Evolutionary conservation across 2,113 vertebrate genomes (phyloP).

Genomic region (Rhinogobius similis): DNA sequence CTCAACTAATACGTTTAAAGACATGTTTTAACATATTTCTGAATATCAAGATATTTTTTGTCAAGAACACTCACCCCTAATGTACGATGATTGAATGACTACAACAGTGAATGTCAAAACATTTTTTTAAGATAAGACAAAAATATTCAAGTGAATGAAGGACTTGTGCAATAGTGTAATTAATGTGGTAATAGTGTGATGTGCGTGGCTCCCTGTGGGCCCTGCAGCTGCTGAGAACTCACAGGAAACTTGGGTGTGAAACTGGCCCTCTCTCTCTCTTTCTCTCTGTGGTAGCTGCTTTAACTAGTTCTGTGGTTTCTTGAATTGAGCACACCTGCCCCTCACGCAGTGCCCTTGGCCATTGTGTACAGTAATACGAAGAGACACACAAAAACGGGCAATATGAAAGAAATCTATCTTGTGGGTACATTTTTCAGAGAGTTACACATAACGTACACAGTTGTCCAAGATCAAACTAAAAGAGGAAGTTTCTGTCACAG

Average conservation of each 20-base stretch:
- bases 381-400: neutral
- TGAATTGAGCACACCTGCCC: conserved; percentile 63
- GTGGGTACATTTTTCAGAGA: neutral
- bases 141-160: neutral
- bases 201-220: conserved; percentile 11
- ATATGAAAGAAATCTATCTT: neutral
- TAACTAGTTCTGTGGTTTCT: conserved; percentile 72
- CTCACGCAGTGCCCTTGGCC: conserved; percentile 33
- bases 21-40: too few relatives aligned
- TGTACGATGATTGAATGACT: neutral
- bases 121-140: neutral
- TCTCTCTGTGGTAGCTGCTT: conserved; percentile 54
- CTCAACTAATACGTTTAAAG: too few relatives aligned
- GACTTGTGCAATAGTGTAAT: neutral
- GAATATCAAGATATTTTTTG: too few relatives aligned
- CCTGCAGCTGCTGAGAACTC: conserved; percentile 65
- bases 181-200: conserved; percentile 18
- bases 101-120: neutral
- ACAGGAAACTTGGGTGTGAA: conserved; percentile 72
- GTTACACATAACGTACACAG: neutral
- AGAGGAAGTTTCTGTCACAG: conserved; percentile 43
- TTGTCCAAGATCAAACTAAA: conserved; percentile 28
- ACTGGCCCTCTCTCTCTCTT: conserved; percentile 38
- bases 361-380: neutral
- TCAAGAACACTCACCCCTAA: too few relatives aligned